Base-by-base conservation (phyloP, 2,113 vertebrate genomes). In the Campylomormyrus numenius region DNA sequence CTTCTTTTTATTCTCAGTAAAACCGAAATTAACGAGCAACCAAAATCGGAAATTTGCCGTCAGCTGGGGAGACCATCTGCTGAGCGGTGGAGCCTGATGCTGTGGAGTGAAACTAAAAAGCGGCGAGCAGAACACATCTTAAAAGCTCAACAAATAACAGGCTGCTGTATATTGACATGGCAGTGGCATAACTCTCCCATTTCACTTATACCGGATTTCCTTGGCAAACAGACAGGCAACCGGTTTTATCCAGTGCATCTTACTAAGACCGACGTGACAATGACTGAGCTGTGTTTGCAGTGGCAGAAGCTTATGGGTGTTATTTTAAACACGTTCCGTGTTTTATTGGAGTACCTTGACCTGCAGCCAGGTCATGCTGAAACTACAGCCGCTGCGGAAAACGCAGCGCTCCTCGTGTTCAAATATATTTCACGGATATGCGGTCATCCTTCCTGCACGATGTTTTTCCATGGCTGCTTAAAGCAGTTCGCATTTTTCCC, bases 81-180 rank as follows among this genome's bases (percentile, higher is more conserved):
- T 48, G 9, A 83, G 70, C 13, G 49, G 31, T 8, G 19, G n/a
- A 42, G 52, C 17, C 6, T 42, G n/a, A 45, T 19, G 49, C 1
- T 88, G 46, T 11, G 35, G 1, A 83, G 10, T 56, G 48, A 24
- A 84, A 21, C 90, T 90, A 88, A 90, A 88, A 88, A 87, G 52
- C 45, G 11, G 3, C 39, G 17, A 53, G 35, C 42, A 88, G 53
- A 39, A 85, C 39, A 31, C 87, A 42, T 58, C 90, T 84, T 90
- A 88, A 90, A 88, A 90, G 90, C 90, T 90, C 42, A 49, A 88
- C 87, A 90, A 90, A 90, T 49, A 90, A n/a, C 35, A 56, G 50
- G 39, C 50, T 46, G 56, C 56, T 62, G 83, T 88, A 58, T 88
- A 88, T 53, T 83, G 74, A 88, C 15, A 19, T 9, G 42, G 86